Percentiles rank a stretch among this genome's conserved stretches.
These are phyloP conservation scores for Cichlasoma orientale DNA, from an alignment of 2,797 vertebrate genomes.

Conservation along the genomic window DNA sequence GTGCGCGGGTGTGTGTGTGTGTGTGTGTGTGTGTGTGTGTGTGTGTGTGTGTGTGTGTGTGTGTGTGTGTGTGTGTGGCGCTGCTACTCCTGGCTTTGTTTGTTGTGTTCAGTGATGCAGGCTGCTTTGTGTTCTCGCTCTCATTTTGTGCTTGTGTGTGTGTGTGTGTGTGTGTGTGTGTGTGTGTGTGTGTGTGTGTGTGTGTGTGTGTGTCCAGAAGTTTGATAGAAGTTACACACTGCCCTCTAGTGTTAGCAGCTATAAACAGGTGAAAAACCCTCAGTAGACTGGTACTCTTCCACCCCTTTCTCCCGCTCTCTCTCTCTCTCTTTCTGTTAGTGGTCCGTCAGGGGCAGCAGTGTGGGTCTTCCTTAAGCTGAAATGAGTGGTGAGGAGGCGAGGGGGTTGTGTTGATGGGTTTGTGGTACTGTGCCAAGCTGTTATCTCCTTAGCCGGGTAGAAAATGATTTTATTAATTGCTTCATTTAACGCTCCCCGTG, in stretches of 20 bases:
- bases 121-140: conserved; percentile 73
- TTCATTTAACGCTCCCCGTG: conserved; percentile 81
- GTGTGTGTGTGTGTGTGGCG: conserved; percentile 37
- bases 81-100: conserved; percentile 79
- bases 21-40: conserved; percentile 21
- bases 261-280: conserved; percentile 24
- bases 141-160: not conserved
- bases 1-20: conserved; percentile 32
- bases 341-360: conserved; percentile 81
- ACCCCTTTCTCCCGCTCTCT: conserved; percentile 20
- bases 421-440: conserved; percentile 82
- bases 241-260: conserved; percentile 78
- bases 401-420: conserved; percentile 75
- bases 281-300: conserved; percentile 34
- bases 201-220: conserved; percentile 47
- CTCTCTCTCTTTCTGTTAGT: conserved; percentile 60
- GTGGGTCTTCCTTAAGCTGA: conserved; percentile 75
- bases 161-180: conserved; percentile 29
- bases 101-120: conserved; percentile 81
- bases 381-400: conserved; percentile 60
- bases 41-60: conserved; percentile 41
- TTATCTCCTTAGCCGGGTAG: conserved; percentile 87
- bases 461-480: conserved; percentile 90
- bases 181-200: conserved; percentile 45
- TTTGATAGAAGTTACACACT: conserved; percentile 75